Evolutionary conservation across 2,797 vertebrate genomes (phyloP).

Genomic region (Melanotaenia nigrans): DNA sequence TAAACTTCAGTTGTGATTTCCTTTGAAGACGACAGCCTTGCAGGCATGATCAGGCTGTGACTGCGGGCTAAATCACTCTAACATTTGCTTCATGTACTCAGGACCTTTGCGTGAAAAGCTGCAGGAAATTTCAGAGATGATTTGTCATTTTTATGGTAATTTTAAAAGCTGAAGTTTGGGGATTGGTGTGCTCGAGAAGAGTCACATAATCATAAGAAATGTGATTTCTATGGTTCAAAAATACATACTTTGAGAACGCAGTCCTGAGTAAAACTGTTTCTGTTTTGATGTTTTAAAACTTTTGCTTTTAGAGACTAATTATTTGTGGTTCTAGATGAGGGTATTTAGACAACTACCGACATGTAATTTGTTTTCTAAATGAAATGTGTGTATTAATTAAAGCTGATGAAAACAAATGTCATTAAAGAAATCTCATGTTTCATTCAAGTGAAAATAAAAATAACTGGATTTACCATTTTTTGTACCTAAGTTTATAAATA

Average conservation of each 20-base stretch:
- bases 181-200: slow-evolving; percentile 45
- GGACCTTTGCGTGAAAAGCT: slow-evolving; percentile 54
- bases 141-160: slow-evolving; percentile 75
- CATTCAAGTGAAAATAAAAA: background rate
- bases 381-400: no score
- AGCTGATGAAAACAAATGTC: no score
- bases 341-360: no score
- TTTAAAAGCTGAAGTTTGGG: slow-evolving; percentile 53
- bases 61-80: slow-evolving; percentile 62
- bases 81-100: slow-evolving; percentile 56
- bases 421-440: background rate
- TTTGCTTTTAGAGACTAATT: background rate
- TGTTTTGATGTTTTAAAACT: no score
- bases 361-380: background rate
- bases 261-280: no score
- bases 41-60: slow-evolving; percentile 64
- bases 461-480: background rate
- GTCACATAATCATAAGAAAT: slow-evolving; percentile 29
- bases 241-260: slow-evolving; percentile 11
- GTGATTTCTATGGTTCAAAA: slow-evolving; percentile 33
- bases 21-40: slow-evolving; percentile 71
- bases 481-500: no score
- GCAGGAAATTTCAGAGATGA: slow-evolving; percentile 61
- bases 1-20: slow-evolving; percentile 72
- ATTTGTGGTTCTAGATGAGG: no score